Evolutionary conservation across 2,797 vertebrate species (phyloP).

Genomic region (Tachyglossus aculeatus): DNA sequence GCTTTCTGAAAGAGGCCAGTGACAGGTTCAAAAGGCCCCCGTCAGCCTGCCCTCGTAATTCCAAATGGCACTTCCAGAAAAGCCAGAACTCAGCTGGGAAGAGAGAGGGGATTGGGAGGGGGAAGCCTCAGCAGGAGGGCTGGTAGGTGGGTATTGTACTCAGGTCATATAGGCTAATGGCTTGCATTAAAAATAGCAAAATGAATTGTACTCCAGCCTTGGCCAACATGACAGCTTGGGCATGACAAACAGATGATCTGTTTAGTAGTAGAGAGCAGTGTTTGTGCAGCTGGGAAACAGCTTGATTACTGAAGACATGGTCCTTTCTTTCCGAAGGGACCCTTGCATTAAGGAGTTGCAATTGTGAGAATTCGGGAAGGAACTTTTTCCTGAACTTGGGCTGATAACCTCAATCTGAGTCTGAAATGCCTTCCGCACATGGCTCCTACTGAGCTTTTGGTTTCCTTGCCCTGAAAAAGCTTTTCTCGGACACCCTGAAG

Average conservation of each 20-base stretch:
- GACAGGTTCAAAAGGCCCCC: neutral
- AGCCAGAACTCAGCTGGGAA: neutral
- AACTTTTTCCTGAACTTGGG: neutral
- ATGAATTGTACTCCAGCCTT: neutral
- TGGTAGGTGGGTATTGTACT: neutral
- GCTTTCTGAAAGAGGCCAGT: neutral
- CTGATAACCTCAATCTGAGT: neutral
- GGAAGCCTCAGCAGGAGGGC: neutral
- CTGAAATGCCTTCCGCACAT: too few relatives aligned
- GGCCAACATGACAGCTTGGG: neutral
- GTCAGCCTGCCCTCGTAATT: neutral
- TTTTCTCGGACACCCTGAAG: too few relatives aligned
- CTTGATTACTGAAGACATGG: neutral
- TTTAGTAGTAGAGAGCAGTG: neutral
- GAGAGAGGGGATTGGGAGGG: too few relatives aligned
- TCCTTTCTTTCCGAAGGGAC: neutral
- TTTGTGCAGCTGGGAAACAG: neutral
- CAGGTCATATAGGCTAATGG: neutral
- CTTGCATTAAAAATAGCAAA: neutral
- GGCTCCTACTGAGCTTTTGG: too few relatives aligned
- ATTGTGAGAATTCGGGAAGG: neutral
- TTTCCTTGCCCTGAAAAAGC: too few relatives aligned
- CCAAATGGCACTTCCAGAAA: rapidly evolving
- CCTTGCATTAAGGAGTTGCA: neutral
- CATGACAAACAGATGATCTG: neutral